These are phyloP conservation scores for Hippotragus niger DNA, from an alignment of 2,113 vertebrate genomes.

Conservation along the genomic window DNA sequence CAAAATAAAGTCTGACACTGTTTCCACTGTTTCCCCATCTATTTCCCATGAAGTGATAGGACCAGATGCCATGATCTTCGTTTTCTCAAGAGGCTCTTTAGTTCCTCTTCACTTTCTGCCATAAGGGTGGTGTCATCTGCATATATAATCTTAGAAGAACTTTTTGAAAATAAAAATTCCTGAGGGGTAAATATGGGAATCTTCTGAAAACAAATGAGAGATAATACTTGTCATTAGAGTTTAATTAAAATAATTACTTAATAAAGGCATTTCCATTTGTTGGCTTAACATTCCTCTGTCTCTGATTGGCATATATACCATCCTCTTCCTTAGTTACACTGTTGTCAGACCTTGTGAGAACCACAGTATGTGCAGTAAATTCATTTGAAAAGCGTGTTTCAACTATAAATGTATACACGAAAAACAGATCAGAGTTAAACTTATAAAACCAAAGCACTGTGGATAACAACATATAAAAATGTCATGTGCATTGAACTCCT, in stretches of 20 bases:
- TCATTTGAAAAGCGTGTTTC: background rate
- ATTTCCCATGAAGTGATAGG: no score
- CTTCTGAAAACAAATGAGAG: background rate
- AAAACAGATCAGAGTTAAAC: background rate
- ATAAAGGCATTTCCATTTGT: background rate
- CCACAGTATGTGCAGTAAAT: background rate
- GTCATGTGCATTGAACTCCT: background rate
- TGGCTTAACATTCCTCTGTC: background rate
- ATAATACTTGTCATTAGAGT: background rate
- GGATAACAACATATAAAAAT: background rate
- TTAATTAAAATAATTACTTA: background rate
- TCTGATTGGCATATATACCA: background rate
- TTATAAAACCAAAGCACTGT: background rate
- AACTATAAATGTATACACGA: background rate
- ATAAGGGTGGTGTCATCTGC: no score
- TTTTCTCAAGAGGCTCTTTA: no score
- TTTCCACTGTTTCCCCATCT: no score
- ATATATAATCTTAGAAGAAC: background rate
- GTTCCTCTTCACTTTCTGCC: no score
- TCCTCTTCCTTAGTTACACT: background rate
- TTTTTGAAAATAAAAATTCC: constrained; percentile 4
- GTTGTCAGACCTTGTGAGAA: background rate
- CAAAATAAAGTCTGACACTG: no score
- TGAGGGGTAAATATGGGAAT: background rate
- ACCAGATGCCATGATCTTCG: no score